A percentile compares a stretch with the other conserved stretches of the same genome.
These are phyloP conservation scores for Bombyx mandarina DNA, from an alignment of 1,140 invertebrate genomes.

Conservation along the genomic window DNA sequence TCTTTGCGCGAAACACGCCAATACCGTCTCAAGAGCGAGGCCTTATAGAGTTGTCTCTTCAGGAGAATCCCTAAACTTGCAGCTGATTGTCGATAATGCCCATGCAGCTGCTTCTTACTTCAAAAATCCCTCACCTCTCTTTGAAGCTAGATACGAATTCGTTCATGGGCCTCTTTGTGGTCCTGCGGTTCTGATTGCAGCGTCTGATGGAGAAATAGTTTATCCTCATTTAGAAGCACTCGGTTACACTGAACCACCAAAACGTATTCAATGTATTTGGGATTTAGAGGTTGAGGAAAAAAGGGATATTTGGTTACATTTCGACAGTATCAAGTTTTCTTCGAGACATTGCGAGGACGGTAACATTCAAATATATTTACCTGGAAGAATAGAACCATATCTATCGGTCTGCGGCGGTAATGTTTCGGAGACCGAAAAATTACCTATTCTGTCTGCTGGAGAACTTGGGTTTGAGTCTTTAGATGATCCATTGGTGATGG, in stretches of 20 bases:
- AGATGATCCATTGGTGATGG: conserved; percentile 71
- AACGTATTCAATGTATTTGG: conserved; percentile 89
- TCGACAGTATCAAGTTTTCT: conserved; percentile 88
- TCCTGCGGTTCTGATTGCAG: conserved; percentile 81
- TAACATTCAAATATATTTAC: conserved; percentile 85
- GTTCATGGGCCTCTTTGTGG: conserved; percentile 90
- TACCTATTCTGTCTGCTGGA: conserved; percentile 82
- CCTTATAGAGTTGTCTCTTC: conserved; percentile 79
- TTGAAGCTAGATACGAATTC: conserved; percentile 89
- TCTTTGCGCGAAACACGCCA: conserved; percentile 75
- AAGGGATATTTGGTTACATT: conserved; percentile 86
- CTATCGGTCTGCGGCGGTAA: conserved; percentile 87
- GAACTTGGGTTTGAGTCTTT: conserved; percentile 78
- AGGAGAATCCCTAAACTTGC: conserved; percentile 83
- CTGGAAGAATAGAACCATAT: conserved; percentile 78
- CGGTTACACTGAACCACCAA: conserved; percentile 81
- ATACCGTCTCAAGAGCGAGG: conserved; percentile 67
- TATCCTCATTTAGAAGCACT: conserved; percentile 88
- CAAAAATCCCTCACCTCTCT: conserved; percentile 84
- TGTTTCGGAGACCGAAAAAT: conserved; percentile 80
- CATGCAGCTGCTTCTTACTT: conserved; percentile 89
- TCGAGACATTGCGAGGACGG: conserved; percentile 86
- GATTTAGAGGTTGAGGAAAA: conserved; percentile 85
- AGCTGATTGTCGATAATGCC: conserved; percentile 84
- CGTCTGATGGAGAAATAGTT: conserved; percentile 85